Conservation (phyloP, 2,113 vertebrate species). For the Heteronetta atricapilla region DNA sequence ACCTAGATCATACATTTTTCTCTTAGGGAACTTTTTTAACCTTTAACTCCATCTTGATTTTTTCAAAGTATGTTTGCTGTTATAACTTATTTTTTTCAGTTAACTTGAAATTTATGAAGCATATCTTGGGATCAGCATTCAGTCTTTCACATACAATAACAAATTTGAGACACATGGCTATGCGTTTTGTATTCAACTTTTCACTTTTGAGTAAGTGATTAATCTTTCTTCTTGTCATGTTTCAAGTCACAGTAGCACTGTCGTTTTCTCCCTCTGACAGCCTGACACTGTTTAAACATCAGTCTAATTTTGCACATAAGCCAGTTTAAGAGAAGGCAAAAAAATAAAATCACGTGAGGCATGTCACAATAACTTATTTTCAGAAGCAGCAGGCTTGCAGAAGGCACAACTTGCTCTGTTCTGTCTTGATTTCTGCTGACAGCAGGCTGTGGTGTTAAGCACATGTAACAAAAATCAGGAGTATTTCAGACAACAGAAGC, state of each 20-base stretch:
- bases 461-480: constrained; percentile 35
- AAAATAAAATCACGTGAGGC: constrained; percentile 16
- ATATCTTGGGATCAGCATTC: not conserved
- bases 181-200: constrained; percentile 28
- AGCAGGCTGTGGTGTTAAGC: constrained; percentile 66
- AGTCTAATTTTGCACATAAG: constrained; percentile 60
- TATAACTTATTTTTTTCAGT: not conserved
- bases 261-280: constrained; percentile 52
- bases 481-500: constrained; percentile 50
- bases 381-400: constrained; percentile 61
- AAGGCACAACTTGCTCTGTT: constrained; percentile 63
- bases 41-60: constrained; percentile 4
- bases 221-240: constrained; percentile 60
- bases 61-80: not conserved
- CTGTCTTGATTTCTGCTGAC: constrained; percentile 65
- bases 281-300: constrained; percentile 63
- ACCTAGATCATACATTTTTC: not conserved
- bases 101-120: constrained; percentile 2
- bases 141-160: constrained; percentile 27
- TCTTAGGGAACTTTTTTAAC: not conserved
- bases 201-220: constrained; percentile 26
- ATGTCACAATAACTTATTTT: constrained; percentile 69
- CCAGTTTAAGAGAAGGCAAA: constrained; percentile 9
- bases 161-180: constrained; percentile 32
- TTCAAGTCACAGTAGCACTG: constrained; percentile 52